Evolutionary conservation across 2,113 vertebrate genomes (phyloP).

Genomic region (Struthio camelus): DNA sequence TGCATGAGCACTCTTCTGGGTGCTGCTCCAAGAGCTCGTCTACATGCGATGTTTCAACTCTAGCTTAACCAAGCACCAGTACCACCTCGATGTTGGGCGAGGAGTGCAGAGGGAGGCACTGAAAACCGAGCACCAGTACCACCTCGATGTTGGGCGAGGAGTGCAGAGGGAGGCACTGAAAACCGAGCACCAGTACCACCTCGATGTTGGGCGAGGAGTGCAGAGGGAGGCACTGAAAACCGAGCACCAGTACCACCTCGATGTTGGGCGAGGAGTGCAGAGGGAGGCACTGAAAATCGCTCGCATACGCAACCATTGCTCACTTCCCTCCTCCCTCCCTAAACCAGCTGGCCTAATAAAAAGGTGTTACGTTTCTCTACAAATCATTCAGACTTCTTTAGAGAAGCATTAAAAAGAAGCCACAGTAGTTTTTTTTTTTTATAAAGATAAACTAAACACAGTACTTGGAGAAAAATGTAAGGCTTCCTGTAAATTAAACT

Average conservation of each 20-base stretch:
- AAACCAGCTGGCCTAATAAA: background rate
- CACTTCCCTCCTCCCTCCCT: background rate
- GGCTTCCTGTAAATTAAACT: conserved; percentile 68
- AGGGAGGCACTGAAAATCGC: background rate
- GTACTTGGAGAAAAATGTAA: conserved; percentile 39
- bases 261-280: fast-evolving
- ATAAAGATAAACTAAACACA: conserved; percentile 33
- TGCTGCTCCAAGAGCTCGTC: background rate
- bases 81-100: background rate
- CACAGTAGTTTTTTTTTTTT: background rate
- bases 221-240: background rate
- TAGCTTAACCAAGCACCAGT: background rate
- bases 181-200: background rate
- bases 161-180: background rate
- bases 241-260: background rate
- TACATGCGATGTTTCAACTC: background rate
- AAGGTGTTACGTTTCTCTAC: background rate
- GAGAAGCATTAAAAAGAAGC: background rate
- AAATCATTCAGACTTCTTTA: background rate
- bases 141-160: fast-evolving
- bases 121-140: background rate
- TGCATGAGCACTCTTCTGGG: background rate
- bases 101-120: fast-evolving
- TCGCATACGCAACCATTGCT: background rate
- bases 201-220: fast-evolving